Base-by-base conservation (phyloP, 1,140 invertebrate species). In the Drosophila melanogaster region DNA sequence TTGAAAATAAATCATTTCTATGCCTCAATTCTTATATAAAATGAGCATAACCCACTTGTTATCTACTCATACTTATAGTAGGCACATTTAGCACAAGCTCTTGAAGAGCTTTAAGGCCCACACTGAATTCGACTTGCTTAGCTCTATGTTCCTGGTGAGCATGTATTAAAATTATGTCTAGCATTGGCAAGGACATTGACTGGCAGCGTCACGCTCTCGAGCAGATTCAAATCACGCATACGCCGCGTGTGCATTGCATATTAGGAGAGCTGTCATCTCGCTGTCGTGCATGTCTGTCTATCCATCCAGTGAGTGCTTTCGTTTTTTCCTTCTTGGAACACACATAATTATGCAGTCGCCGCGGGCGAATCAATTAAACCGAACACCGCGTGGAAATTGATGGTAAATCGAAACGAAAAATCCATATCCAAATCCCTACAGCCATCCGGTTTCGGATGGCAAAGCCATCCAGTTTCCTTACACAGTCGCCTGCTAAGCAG, bases 151-250 rank as follows among this genome's bases (percentile, higher is more conserved):
- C 60, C 55, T n/a, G 43, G 38, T 6, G 53, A 41, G 5, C 14
- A 17, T 14, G 56, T 55, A 75, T 74, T 75, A 62, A 67, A 81
- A 71, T 81, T 54, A 79, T 76, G 65, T 72, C 83, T 86, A 76
- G 74, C 69, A 64, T 57, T 51, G 64, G 44, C 56, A 53, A 60
- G 64, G 60, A 78, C 58, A 59, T 73, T 54, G 44, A 51, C 53
- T 58, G 72, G 40, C 43, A 46, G 65, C 12, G 35, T 47, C 51
- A 35, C 50, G 64, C 64, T 22, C 35, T 60, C 15, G 15, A 43
- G 37, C 15, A 53, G 56, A 79, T 76, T 83, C 66, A 76, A 89
- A 87, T 83, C 83, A 87, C 83, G 84, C 84, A 89, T 89, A 77
- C 81, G 78, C 65, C 70, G 55, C 69, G 77, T 79, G 64, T 76